Evolutionary conservation across 2,113 vertebrate genomes (phyloP).

Genomic region (Copsychus sechellarum): DNA sequence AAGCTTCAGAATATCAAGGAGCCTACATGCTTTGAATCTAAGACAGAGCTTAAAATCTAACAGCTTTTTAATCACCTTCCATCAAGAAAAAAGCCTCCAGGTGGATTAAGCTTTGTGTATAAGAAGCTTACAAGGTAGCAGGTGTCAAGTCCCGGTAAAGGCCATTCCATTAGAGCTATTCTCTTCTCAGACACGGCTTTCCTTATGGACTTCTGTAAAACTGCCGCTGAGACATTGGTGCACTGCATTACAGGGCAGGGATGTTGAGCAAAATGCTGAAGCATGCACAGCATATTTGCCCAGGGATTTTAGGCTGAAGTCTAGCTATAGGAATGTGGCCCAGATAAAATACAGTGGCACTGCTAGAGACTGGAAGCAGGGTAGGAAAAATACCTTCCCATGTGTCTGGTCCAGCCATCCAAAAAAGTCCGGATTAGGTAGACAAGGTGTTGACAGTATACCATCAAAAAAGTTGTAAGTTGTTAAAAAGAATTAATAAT

Average conservation of each 20-base stretch:
- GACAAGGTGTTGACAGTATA: not conserved
- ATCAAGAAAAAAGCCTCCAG: conserved; percentile 76
- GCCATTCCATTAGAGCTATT: conserved; percentile 71
- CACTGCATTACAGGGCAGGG: not conserved
- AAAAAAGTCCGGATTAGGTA: not conserved
- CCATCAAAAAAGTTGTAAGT: not conserved
- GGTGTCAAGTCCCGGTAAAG: conserved; percentile 73
- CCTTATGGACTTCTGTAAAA: conserved; percentile 53
- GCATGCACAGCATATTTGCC: not conserved
- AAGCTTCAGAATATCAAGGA: conserved; percentile 66
- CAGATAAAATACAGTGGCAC: not conserved
- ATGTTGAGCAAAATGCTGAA: conserved; percentile 46
- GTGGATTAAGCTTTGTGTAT: conserved; percentile 74
- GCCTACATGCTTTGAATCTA: conserved; percentile 70
- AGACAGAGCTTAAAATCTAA: conserved; percentile 66
- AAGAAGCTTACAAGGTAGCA: conserved; percentile 75
- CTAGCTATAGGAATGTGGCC: not conserved
- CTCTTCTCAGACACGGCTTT: conserved; percentile 62
- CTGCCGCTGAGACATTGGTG: not conserved
- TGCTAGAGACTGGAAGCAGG: not conserved
- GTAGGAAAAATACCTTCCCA: not conserved
- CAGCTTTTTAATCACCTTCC: conserved; percentile 73
- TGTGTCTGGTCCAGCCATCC: not conserved
- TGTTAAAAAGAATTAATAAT: conserved; percentile 15
- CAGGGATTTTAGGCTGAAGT: conserved; percentile 19